Evolutionary conservation across 2,888 invertebrate genomes (phyloP).

Genomic region (Meliscaeva auricollis): DNA sequence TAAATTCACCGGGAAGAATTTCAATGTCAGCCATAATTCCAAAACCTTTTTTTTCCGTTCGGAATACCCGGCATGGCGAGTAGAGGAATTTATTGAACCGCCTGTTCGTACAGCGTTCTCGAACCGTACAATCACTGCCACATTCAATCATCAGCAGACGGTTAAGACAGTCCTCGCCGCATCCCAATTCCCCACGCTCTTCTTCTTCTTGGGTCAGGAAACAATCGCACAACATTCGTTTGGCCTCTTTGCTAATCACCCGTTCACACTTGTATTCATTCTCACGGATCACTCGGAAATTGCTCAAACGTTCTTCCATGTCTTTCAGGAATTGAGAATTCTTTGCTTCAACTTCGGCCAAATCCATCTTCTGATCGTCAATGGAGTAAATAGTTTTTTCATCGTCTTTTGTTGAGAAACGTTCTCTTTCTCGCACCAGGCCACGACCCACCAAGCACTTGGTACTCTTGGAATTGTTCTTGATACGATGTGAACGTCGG

Average conservation of each 20-base stretch:
- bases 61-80: slow-evolving; percentile 93
- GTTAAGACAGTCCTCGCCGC: slow-evolving; percentile 98
- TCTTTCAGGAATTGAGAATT: slow-evolving; percentile 82
- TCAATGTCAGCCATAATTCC: slow-evolving; percentile 88
- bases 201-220: slow-evolving; percentile 95
- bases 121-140: slow-evolving; percentile 95
- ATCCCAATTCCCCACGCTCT: slow-evolving; percentile 92
- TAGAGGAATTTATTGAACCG: slow-evolving; percentile 95
- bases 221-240: slow-evolving; percentile 98
- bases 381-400: slow-evolving; percentile 83
- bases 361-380: slow-evolving; percentile 81
- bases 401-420: slow-evolving; percentile 80
- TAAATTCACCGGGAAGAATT: slow-evolving; percentile 90
- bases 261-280: slow-evolving; percentile 94
- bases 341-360: slow-evolving; percentile 81
- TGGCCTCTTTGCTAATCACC: slow-evolving; percentile 94
- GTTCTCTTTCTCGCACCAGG: slow-evolving; percentile 86
- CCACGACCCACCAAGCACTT: slow-evolving; percentile 86
- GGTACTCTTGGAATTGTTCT: slow-evolving; percentile 87
- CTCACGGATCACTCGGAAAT: slow-evolving; percentile 92
- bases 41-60: slow-evolving; percentile 97
- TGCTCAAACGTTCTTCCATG: slow-evolving; percentile 86
- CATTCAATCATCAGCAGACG: slow-evolving; percentile 99
- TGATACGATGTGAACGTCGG: slow-evolving; percentile 90
- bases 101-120: slow-evolving; percentile 96